A percentile compares a stretch with the other conserved stretches of the same genome.
These are phyloP conservation scores for Corvus hawaiiensis DNA, from an alignment of 2,113 vertebrate genomes.

Conservation along the genomic window DNA sequence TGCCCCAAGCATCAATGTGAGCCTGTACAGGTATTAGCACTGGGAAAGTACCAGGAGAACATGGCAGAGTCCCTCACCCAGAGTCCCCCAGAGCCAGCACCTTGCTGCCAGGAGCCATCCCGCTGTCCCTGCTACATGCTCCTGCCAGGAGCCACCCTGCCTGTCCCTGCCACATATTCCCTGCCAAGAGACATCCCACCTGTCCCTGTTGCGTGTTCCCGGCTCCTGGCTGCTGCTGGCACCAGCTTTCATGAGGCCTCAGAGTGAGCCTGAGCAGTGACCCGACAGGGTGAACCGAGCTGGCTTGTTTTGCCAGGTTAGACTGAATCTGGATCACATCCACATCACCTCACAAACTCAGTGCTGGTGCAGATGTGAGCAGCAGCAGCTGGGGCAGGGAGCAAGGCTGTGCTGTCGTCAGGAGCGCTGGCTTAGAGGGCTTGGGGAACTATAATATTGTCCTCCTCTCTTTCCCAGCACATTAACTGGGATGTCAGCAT, in stretches of 20 bases:
- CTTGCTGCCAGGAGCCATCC: neutral
- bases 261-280: neutral
- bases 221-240: neutral
- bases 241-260: neutral
- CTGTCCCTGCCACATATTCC: rapidly evolving
- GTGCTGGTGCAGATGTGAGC: constrained; percentile 17
- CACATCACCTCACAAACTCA: constrained; percentile 11
- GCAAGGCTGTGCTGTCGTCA: neutral
- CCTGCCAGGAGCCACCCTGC: neutral
- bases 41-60: neutral
- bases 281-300: rapidly evolving
- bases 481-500: constrained; percentile 33
- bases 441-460: constrained; percentile 8
- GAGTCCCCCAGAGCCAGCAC: neutral
- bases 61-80: neutral
- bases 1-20: neutral
- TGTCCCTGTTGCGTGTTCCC: rapidly evolving
- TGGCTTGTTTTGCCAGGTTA: neutral
- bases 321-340: neutral
- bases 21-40: neutral
- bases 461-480: neutral
- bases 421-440: neutral
- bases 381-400: neutral
- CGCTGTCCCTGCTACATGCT: rapidly evolving
- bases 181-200: neutral